A percentile compares a stretch with the other conserved stretches of the same genome.
These are phyloP conservation scores for Enhydra lutris DNA, from an alignment of 2,113 vertebrate species.

Conservation along the genomic window DNA sequence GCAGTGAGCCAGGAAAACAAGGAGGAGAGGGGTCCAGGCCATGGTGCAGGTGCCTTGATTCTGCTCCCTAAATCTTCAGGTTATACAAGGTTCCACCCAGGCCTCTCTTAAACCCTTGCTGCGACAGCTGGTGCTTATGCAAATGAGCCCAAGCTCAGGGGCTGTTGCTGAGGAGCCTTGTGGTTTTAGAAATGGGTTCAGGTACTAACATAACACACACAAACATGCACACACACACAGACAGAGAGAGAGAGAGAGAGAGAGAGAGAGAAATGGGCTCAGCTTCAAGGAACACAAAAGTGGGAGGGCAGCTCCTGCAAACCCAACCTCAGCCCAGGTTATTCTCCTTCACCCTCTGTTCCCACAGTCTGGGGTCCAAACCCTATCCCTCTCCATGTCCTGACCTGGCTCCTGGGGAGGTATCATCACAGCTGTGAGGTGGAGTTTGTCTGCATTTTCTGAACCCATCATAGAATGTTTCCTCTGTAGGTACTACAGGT, in stretches of 20 bases:
- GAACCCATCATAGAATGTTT: not conserved
- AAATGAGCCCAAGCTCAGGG: not conserved
- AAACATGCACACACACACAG: too few species aligned
- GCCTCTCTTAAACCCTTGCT: conserved; percentile 24
- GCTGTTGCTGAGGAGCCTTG: not conserved
- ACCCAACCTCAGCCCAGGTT: rapidly evolving
- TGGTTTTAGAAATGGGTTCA: not conserved
- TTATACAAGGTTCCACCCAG: rapidly evolving
- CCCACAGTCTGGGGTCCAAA: too few species aligned
- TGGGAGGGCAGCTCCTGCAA: too few species aligned
- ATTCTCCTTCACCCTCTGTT: rapidly evolving
- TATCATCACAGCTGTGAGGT: not conserved
- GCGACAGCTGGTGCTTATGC: not conserved
- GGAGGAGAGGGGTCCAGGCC: not conserved
- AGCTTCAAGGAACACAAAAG: not conserved
- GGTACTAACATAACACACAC: too few species aligned
- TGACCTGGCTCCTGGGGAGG: not conserved
- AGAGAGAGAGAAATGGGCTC: too few species aligned
- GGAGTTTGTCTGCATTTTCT: not conserved
- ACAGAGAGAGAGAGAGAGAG: too few species aligned
- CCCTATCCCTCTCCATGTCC: not conserved
- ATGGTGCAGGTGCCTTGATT: rapidly evolving
- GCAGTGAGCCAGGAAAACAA: rapidly evolving
- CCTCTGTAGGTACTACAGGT: not conserved
- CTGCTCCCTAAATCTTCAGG: rapidly evolving